Percentiles rank a stretch among this genome's conserved stretches.
phyloP scores from a whole-genome alignment of 2,797 vertebrate species.

The Erethizon dorsatum region DNA sequence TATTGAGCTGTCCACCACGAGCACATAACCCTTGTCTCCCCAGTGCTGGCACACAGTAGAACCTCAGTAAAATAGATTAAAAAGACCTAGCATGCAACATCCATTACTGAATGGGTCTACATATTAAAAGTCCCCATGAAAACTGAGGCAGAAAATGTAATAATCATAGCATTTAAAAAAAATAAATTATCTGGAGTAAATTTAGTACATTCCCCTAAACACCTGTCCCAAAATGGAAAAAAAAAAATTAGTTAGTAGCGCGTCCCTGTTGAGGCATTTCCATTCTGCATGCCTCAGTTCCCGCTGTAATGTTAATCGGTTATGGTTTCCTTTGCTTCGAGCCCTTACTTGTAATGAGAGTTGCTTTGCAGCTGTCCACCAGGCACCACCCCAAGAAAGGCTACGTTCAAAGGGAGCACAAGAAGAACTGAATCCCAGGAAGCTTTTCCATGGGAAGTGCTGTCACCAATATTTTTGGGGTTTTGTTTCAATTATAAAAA shows the following conservation, averaged over 20 bases:
- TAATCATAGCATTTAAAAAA: constrained; percentile 35
- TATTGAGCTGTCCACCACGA: not conserved
- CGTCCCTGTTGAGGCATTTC: constrained; percentile 20
- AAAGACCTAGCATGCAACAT: not conserved
- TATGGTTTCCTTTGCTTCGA: constrained; percentile 76
- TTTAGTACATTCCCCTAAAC: constrained; percentile 74
- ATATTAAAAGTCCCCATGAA: constrained; percentile 64
- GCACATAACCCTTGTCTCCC: not conserved
- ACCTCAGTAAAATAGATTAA: not conserved
- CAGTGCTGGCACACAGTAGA: not conserved
- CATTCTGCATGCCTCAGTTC: constrained; percentile 54
- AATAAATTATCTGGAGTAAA: constrained; percentile 76
- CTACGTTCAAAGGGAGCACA: constrained; percentile 32
- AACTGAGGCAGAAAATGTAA: constrained; percentile 63
- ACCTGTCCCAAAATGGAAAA: constrained; percentile 72
- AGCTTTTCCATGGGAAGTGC: constrained; percentile 19
- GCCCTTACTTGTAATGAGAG: constrained; percentile 51
- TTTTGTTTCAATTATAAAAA: constrained; percentile 54
- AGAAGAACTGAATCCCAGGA: constrained; percentile 16
- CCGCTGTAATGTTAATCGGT: constrained; percentile 54
- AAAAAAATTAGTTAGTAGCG: constrained; percentile 50
- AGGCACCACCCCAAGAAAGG: constrained; percentile 59
- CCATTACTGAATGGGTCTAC: not conserved
- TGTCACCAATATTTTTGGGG: not conserved
- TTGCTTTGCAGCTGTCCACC: constrained; percentile 62